Evolutionary conservation across 1,140 invertebrate species (phyloP).

Genomic region (Lysiphlebus fabarum): DNA sequence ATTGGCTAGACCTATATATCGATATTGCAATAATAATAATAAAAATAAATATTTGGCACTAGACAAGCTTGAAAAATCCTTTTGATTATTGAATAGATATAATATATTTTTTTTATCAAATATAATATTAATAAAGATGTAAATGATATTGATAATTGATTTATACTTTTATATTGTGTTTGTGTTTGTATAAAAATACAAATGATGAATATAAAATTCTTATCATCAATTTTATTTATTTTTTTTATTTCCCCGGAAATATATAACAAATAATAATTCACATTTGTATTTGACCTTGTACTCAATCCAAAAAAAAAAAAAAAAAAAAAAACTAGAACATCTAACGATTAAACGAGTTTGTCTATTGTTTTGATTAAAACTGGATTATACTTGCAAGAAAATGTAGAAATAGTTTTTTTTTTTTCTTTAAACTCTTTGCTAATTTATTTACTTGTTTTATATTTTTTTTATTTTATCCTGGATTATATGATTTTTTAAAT

Average conservation of each 20-base stretch:
- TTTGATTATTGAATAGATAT: constrained; percentile 2
- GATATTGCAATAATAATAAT: too few species aligned
- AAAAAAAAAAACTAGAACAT: not conserved
- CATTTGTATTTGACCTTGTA: not conserved
- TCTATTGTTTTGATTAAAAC: not conserved
- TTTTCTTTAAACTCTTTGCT: too few species aligned
- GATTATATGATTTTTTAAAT: too few species aligned
- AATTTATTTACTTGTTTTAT: too few species aligned
- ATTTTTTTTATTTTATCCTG: too few species aligned
- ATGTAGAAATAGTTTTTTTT: not conserved
- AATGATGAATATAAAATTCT: too few species aligned
- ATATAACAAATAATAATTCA: not conserved
- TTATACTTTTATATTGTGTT: too few species aligned
- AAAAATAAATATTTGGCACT: too few species aligned
- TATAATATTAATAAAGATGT: too few species aligned
- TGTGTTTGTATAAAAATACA: too few species aligned
- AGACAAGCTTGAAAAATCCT: not conserved
- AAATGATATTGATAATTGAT: too few species aligned
- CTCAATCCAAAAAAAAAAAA: not conserved
- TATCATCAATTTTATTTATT: not conserved
- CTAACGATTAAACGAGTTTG: constrained; percentile 8
- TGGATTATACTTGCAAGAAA: constrained; percentile 16
- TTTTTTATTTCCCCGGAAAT: constrained; percentile 9
- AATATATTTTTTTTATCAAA: too few species aligned
- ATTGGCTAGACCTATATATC: constrained; percentile 14